Conservation (phyloP, 2,797 vertebrate genomes). For the Prunella strophiata region DNA sequence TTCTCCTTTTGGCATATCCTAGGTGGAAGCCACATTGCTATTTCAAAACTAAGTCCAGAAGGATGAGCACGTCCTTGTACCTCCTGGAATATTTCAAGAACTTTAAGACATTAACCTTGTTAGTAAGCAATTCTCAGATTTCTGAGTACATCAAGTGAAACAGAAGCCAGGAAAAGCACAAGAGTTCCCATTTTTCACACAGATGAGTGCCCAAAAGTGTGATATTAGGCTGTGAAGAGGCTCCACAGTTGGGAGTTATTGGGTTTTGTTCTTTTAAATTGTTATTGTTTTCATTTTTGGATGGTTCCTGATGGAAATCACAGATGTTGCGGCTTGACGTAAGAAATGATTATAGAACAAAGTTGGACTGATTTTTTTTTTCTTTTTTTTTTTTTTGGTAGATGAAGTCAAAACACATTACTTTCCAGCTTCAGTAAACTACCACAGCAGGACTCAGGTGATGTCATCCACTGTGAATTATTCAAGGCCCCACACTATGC, state of each 20-base stretch:
- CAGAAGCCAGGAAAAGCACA: not conserved
- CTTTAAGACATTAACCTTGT: not conserved
- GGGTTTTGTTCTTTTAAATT: not conserved
- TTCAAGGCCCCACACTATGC: not conserved
- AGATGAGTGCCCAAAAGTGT: not conserved
- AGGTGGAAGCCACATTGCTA: not conserved
- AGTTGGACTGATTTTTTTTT: not conserved
- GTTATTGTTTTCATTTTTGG: not conserved
- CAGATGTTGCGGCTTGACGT: not conserved
- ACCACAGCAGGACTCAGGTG: not conserved
- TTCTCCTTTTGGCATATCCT: not conserved
- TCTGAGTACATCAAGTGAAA: not conserved
- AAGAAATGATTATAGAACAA: not conserved
- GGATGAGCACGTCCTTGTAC: not conserved
- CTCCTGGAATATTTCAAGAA: not conserved
- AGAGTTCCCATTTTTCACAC: not conserved
- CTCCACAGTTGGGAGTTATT: not conserved
- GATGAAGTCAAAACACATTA: not conserved
- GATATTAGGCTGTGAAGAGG: not conserved
- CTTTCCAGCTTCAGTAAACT: conserved; percentile 13
- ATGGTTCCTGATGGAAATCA: not conserved
- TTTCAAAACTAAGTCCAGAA: not conserved
- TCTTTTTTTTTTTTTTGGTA: not conserved
- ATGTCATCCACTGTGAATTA: conserved; percentile 9
- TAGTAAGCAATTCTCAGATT: not conserved